These are phyloP conservation scores for Ethmia dodecea DNA, from an alignment of 2,888 invertebrate species.

Conservation along the genomic window DNA sequence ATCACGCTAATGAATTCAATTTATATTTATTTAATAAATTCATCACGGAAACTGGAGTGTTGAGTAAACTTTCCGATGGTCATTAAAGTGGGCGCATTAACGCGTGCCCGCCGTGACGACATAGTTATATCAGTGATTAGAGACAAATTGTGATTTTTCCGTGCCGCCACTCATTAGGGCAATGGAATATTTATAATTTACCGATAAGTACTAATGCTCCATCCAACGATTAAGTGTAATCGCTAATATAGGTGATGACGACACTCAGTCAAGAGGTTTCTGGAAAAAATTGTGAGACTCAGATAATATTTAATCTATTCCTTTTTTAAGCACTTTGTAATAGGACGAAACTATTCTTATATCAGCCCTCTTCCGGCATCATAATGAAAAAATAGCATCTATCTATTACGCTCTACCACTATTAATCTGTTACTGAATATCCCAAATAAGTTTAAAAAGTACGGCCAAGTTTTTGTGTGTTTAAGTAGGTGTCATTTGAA, in stretches of 20 bases:
- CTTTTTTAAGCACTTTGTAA: too few relatives aligned
- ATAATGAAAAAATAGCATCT: too few relatives aligned
- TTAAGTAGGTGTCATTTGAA: constrained; percentile 43
- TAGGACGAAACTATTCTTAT: too few relatives aligned
- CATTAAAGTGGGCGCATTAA: constrained; percentile 13
- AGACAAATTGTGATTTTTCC: constrained; percentile 53
- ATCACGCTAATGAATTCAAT: too few relatives aligned
- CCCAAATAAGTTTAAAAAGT: too few relatives aligned
- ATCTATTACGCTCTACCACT: too few relatives aligned
- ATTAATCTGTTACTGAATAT: too few relatives aligned
- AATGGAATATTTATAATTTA: constrained; percentile 36
- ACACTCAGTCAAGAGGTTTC: too few relatives aligned
- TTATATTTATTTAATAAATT: neutral
- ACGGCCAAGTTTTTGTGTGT: constrained; percentile 5
- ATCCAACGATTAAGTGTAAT: constrained; percentile 9
- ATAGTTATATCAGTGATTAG: constrained; percentile 20
- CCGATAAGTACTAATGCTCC: neutral
- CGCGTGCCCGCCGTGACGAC: constrained; percentile 3
- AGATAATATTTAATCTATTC: too few relatives aligned
- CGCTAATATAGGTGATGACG: constrained; percentile 3
- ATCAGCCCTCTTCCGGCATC: too few relatives aligned
- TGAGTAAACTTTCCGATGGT: constrained; percentile 23
- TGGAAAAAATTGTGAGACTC: too few relatives aligned
- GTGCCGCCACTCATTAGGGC: constrained; percentile 26
- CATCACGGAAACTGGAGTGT: too few relatives aligned